phyloP scores from a whole-genome alignment of 2,797 vertebrate genomes.

The Acestrorhynchus altus region DNA sequence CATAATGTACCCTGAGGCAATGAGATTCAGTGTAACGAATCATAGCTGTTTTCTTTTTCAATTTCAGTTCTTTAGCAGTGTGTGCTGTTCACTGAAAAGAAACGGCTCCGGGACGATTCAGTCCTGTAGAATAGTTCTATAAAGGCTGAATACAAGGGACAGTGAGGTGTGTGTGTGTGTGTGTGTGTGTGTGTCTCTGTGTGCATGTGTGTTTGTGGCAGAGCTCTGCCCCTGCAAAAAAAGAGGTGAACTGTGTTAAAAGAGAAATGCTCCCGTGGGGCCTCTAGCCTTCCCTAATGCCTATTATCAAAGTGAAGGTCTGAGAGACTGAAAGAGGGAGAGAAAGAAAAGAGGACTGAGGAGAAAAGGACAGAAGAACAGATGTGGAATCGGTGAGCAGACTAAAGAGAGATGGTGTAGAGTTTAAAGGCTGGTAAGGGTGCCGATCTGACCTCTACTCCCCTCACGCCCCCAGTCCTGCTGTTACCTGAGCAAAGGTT shows the following conservation, averaged over 20 bases:
- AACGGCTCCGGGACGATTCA: conserved; percentile 59
- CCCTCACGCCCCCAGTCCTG: conserved; percentile 4
- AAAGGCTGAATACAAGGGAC: conserved; percentile 61
- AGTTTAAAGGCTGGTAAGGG: conserved; percentile 69
- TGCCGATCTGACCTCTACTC: conserved; percentile 36
- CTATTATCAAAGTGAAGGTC: conserved; percentile 42
- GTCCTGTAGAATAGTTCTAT: conserved; percentile 65
- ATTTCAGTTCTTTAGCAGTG: conserved; percentile 33
- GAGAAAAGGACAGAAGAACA: conserved; percentile 67
- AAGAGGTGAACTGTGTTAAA: conserved; percentile 52
- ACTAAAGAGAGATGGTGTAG: conserved; percentile 66
- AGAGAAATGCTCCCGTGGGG: conserved; percentile 67
- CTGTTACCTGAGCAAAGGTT: conserved; percentile 33
- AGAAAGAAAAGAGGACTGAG: conserved; percentile 66
- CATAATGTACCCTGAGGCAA: conserved; percentile 69
- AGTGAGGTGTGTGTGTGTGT: conserved; percentile 56
- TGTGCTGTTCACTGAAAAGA: conserved; percentile 40
- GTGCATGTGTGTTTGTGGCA: conserved; percentile 14
- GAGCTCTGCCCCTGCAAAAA: conserved; percentile 44
- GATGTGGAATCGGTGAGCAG: conserved; percentile 74
- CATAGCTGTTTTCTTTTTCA: conserved; percentile 26
- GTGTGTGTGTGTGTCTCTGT: conserved; percentile 20
- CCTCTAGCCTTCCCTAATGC: conserved; percentile 71
- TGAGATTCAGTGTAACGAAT: conserved; percentile 68
- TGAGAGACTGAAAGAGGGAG: conserved; percentile 68